Base-by-base conservation (phyloP, 1,140 invertebrate species). In the Bombus difficillimus region DNA sequence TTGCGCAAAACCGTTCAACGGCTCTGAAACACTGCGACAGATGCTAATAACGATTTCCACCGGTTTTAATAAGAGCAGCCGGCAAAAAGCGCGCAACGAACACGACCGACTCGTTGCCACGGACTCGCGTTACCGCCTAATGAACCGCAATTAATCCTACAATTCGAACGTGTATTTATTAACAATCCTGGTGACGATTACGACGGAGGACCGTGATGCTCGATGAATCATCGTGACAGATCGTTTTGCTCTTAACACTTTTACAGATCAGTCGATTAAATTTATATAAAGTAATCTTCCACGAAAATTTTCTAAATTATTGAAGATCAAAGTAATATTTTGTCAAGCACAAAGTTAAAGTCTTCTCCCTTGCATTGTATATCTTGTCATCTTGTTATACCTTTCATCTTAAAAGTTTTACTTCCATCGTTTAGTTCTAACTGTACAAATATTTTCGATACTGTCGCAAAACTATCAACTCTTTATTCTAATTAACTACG, bases 141-240 rank as follows among this genome's bases (percentile, higher is more conserved):
- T 39, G 80, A 69, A 47, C 74, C 22, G 72, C 80, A 86, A 86
- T 86, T 86, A 83, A 86, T 86, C 53, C 57, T 12, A 77, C 78
- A 39, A 74, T 81, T 80, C 84, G 78, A 73, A 47, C 39, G 73
- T 68, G 74, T 77, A 81, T 75, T 82, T 86, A 59, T 82, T 82
- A 75, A 74, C 43, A 43, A 32, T 74, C 66, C 9, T 18, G 64
- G 73, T 53, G 74, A 86, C 80, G 82, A 86, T 82, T 69, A 71
- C 62, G n/a, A 62, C 2, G 72, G 64, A 74, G 79, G 64, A 43
- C 22, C 59, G 18, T 59, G 34, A 39, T 37, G 8, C 43, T 43
- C 66, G 85, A 86, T 91, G 91, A 92, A 92, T 91, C 84, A 59
- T 77, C 66, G 62, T 25, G 76, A 83, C 59, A 41, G 39, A 81